Conservation (phyloP, 2,797 vertebrate genomes). For the Antennarius maculatus region DNA sequence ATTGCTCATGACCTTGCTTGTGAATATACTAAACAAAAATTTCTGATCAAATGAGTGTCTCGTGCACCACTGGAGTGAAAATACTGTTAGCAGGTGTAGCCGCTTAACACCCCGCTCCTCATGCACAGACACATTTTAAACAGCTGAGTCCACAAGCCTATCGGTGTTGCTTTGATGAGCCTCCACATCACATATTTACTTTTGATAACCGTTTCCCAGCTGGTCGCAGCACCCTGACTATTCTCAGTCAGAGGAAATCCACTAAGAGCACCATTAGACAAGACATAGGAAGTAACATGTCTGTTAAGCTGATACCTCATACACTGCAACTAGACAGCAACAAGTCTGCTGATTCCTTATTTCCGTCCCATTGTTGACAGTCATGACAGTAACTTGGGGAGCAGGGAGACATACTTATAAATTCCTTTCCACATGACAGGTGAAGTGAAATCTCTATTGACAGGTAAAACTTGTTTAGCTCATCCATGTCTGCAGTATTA, state of each 20-base stretch:
- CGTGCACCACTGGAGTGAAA: slow-evolving; percentile 29
- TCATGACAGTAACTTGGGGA: slow-evolving; percentile 11
- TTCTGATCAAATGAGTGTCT: slow-evolving; percentile 27
- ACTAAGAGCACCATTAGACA: slow-evolving; percentile 39
- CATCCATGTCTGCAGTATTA: slow-evolving; percentile 31
- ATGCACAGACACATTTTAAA: slow-evolving; percentile 68
- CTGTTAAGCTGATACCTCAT: slow-evolving; percentile 39
- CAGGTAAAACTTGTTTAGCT: slow-evolving; percentile 42
- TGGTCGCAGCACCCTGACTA: slow-evolving; percentile 48
- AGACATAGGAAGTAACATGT: slow-evolving; percentile 51
- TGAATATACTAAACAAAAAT: slow-evolving; percentile 25
- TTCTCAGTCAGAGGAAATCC: slow-evolving; percentile 60
- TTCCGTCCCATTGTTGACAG: slow-evolving; percentile 54
- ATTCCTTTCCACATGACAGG: slow-evolving; percentile 58
- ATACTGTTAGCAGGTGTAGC: slow-evolving; percentile 59
- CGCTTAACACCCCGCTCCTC: slow-evolving; percentile 47
- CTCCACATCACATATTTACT: slow-evolving; percentile 74
- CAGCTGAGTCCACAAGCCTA: slow-evolving; percentile 78
- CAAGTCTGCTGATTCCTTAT: slow-evolving; percentile 53
- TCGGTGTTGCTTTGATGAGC: slow-evolving; percentile 77
- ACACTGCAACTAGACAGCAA: slow-evolving; percentile 48
- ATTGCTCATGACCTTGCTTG: slow-evolving; percentile 32
- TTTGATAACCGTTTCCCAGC: slow-evolving; percentile 75
- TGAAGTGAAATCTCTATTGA: slow-evolving; percentile 43
- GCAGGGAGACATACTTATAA: slow-evolving; percentile 37